phyloP scores from a whole-genome alignment of 2,113 vertebrate species.

The Channa argus region DNA sequence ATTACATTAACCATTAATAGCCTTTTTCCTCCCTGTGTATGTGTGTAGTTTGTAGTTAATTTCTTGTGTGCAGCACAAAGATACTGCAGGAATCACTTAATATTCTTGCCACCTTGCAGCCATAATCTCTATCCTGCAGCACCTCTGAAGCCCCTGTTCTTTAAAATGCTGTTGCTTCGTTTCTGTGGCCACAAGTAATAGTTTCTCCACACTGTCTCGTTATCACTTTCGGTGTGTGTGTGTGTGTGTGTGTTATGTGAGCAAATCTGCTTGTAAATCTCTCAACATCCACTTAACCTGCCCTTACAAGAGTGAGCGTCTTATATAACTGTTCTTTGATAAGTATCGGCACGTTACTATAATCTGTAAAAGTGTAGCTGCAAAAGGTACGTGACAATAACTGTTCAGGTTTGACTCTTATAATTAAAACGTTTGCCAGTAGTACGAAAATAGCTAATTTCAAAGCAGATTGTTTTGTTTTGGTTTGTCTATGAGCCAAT shows the following conservation, averaged over 20 bases:
- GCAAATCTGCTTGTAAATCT: constrained; percentile 29
- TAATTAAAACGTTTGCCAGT: background rate
- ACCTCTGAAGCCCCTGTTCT: constrained; percentile 31
- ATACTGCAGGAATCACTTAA: constrained; percentile 71
- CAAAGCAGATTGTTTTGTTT: constrained; percentile 12
- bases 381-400: background rate
- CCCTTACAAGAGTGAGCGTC: constrained; percentile 8
- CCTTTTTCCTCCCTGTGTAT: constrained; percentile 32
- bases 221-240: constrained; percentile 11
- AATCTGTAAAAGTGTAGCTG: constrained; percentile 26
- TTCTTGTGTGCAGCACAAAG: constrained; percentile 56
- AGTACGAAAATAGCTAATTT: constrained; percentile 26
- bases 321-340: constrained; percentile 23
- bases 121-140: constrained; percentile 69
- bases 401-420: background rate
- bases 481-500: background rate
- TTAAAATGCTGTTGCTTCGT: constrained; percentile 51
- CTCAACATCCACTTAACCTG: constrained; percentile 30
- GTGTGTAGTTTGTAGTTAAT: constrained; percentile 49
- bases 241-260: background rate
- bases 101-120: constrained; percentile 68
- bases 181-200: constrained; percentile 30
- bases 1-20: constrained; percentile 73
- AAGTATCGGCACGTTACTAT: constrained; percentile 2
- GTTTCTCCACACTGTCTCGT: constrained; percentile 12